Conservation (phyloP, 2,888 invertebrate species). For the Drepanosiphum platanoidis region DNA sequence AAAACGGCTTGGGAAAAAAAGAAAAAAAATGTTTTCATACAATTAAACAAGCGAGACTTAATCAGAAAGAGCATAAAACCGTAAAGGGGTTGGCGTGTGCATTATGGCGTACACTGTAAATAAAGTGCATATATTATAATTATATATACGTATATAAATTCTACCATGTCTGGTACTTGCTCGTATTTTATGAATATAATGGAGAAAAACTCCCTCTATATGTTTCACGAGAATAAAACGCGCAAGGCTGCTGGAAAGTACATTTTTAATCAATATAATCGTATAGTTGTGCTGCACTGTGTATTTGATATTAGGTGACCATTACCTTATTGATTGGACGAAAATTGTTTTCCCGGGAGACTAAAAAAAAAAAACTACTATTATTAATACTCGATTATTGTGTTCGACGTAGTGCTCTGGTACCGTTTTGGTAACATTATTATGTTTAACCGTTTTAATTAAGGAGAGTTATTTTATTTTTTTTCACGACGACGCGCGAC, state of each 20-base stretch:
- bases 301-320: not conserved
- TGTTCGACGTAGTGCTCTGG: too few species aligned
- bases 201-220: not conserved
- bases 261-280: slow-evolving; percentile 49
- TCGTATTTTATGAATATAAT: slow-evolving; percentile 24
- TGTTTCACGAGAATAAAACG: not conserved
- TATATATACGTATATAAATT: not conserved
- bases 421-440: too few species aligned
- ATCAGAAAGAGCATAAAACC: slow-evolving; percentile 46
- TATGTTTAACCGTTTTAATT: too few species aligned
- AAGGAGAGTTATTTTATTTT: too few species aligned
- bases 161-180: not conserved
- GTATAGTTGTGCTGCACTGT: not conserved
- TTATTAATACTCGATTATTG: too few species aligned
- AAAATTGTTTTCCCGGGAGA: too few species aligned
- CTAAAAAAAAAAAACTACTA: too few species aligned
- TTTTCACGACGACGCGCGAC: too few species aligned
- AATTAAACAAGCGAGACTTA: slow-evolving; percentile 40
- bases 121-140: slow-evolving; percentile 13
- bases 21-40: slow-evolving; percentile 18
- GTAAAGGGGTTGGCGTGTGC: slow-evolving; percentile 29
- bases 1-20: not conserved
- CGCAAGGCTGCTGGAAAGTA: slow-evolving; percentile 20
- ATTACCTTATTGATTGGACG: slow-evolving; percentile 6
- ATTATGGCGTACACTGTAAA: slow-evolving; percentile 16